These are phyloP conservation scores for Anthoscopus minutus DNA, from an alignment of 2,113 vertebrate species.

Conservation along the genomic window DNA sequence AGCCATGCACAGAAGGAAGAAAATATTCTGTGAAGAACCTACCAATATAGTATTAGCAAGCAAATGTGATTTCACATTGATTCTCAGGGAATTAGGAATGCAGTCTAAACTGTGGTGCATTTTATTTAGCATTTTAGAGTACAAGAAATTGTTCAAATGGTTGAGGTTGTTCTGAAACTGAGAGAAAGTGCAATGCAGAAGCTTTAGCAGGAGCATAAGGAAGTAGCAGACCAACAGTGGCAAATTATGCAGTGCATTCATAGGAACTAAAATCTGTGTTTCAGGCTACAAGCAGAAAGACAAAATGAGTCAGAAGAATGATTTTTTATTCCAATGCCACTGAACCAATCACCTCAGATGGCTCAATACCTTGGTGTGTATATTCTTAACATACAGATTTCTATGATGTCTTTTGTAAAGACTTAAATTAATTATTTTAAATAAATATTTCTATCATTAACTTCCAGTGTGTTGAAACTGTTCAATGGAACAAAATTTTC, in stretches of 20 bases:
- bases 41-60: background rate
- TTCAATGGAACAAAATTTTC: background rate
- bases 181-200: conserved; percentile 18
- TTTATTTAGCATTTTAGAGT: background rate
- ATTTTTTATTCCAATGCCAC: background rate
- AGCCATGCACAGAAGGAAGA: background rate
- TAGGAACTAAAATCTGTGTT: background rate
- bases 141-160: background rate
- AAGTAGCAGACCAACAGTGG: background rate
- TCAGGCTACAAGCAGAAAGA: background rate
- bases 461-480: background rate
- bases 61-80: background rate
- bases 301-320: background rate
- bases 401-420: background rate
- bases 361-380: background rate
- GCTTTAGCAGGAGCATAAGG: conserved; percentile 4
- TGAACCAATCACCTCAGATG: background rate
- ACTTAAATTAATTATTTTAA: background rate
- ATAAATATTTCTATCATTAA: background rate
- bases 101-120: background rate
- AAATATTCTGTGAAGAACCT: background rate
- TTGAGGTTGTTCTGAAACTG: background rate
- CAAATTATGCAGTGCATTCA: background rate
- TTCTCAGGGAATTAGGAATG: background rate
- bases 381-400: background rate